Evolutionary conservation across 2,888 invertebrate genomes (phyloP).

Genomic region (Syrphus vitripennis): DNA sequence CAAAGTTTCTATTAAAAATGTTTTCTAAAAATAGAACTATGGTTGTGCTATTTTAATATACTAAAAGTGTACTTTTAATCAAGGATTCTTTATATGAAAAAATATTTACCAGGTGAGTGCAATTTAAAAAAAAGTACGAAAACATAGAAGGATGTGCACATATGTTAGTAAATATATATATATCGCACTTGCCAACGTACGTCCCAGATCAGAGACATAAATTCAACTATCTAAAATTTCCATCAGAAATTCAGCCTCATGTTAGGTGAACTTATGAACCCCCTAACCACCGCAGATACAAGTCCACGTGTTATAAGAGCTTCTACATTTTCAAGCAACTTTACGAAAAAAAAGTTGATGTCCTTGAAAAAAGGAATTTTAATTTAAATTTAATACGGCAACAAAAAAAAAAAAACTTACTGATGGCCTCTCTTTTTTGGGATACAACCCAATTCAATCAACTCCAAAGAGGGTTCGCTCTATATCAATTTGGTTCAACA

Average conservation of each 20-base stretch:
- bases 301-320: not conserved
- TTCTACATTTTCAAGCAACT: not conserved
- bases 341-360: not conserved
- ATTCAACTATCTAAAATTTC: slow-evolving; percentile 15
- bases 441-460: slow-evolving; percentile 38
- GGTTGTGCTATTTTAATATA: not conserved
- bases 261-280: not conserved
- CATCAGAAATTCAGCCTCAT: not conserved
- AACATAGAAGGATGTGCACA: not conserved
- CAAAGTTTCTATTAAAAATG: not conserved
- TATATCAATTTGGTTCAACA: slow-evolving; percentile 7
- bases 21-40: not conserved
- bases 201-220: not conserved
- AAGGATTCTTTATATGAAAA: not conserved
- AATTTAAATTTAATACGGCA: slow-evolving; percentile 56
- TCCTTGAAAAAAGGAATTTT: slow-evolving; percentile 52
- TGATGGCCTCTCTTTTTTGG: not conserved
- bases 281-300: not conserved
- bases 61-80: not conserved
- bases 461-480: not conserved
- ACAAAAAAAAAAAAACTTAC: slow-evolving; percentile 1
- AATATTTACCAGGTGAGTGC: not conserved
- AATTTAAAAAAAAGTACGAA: not conserved
- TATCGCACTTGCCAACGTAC: too few relatives aligned
- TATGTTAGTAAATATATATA: too few relatives aligned